Percentiles rank a stretch among this genome's conserved stretches.
Conservation (phyloP, 2,888 invertebrate genomes). For the Lycophotia porphyrea region DNA sequence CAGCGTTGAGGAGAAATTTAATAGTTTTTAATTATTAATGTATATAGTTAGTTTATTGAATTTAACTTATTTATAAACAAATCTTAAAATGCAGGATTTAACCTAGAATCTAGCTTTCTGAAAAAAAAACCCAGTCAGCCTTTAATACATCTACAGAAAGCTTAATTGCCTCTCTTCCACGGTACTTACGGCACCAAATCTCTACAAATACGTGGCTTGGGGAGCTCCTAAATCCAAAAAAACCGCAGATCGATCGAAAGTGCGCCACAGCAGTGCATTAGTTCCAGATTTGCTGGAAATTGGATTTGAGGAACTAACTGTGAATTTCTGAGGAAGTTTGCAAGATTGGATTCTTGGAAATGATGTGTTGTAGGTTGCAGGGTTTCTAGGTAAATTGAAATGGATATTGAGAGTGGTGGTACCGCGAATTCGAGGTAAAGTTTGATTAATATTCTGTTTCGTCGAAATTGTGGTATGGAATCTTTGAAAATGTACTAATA, state of each 20-base stretch:
- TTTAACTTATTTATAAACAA: no score
- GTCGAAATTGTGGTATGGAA: not conserved
- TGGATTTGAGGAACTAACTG: slow-evolving; percentile 31
- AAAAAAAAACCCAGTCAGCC: not conserved
- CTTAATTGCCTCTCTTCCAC: not conserved
- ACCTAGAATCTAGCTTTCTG: not conserved
- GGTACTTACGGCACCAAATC: slow-evolving; percentile 32
- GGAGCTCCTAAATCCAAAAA: slow-evolving; percentile 19
- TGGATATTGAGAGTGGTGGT: not conserved
- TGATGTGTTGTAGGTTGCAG: slow-evolving; percentile 4
- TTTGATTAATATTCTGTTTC: not conserved
- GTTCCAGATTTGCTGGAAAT: slow-evolving; percentile 36
- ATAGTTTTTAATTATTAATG: no score
- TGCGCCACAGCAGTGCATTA: slow-evolving; percentile 50
- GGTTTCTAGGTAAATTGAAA: not conserved
- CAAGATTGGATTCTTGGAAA: slow-evolving; percentile 1
- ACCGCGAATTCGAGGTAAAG: not conserved
- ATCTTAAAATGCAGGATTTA: not conserved
- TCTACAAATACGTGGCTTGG: slow-evolving; percentile 13
- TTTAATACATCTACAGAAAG: not conserved
- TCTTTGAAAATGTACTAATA: not conserved
- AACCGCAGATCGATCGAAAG: slow-evolving; percentile 31
- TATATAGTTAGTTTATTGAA: no score
- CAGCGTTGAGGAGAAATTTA: no score
- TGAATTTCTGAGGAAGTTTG: slow-evolving; percentile 24